These are phyloP conservation scores for Gymnoscopelus microlampas DNA, from an alignment of 2,797 vertebrate genomes.

Conservation along the genomic window DNA sequence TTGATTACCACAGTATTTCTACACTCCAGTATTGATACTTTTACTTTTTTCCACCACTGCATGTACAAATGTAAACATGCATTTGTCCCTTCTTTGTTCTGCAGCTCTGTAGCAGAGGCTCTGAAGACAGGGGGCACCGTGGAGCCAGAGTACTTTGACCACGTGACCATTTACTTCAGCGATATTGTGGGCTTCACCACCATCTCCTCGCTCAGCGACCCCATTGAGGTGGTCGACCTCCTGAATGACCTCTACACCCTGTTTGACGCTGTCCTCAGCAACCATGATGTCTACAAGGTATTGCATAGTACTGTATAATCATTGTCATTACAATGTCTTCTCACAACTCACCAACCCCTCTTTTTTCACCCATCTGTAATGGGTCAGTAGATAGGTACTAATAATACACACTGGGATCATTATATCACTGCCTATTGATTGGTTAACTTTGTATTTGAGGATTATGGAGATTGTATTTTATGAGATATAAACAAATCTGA, in stretches of 20 bases:
- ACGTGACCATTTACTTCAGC: conserved; percentile 95
- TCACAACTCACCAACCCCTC: too few species aligned
- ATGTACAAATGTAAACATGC: not conserved
- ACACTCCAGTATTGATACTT: too few species aligned
- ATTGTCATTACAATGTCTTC: too few species aligned
- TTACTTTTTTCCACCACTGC: too few species aligned
- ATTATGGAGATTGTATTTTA: too few species aligned
- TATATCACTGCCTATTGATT: too few species aligned
- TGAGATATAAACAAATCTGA: too few species aligned
- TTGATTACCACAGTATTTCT: too few species aligned
- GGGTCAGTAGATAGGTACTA: too few species aligned
- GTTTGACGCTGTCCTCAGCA: conserved; percentile 90
- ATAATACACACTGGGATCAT: too few species aligned
- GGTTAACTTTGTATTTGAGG: too few species aligned
- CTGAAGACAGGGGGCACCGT: conserved; percentile 90
- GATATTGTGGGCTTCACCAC: conserved; percentile 94
- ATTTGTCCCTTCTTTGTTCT: not conserved
- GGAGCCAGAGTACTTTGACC: conserved; percentile 92
- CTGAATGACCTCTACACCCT: conserved; percentile 93
- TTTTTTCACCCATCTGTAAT: too few species aligned
- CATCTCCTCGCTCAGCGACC: conserved; percentile 93
- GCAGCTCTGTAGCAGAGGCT: conserved; percentile 91
- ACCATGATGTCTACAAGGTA: conserved; percentile 93
- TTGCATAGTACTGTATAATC: not conserved
- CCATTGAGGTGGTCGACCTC: conserved; percentile 93